These are phyloP conservation scores for Falcunculus frontatus DNA, from an alignment of 2,113 vertebrate species.

Conservation along the genomic window DNA sequence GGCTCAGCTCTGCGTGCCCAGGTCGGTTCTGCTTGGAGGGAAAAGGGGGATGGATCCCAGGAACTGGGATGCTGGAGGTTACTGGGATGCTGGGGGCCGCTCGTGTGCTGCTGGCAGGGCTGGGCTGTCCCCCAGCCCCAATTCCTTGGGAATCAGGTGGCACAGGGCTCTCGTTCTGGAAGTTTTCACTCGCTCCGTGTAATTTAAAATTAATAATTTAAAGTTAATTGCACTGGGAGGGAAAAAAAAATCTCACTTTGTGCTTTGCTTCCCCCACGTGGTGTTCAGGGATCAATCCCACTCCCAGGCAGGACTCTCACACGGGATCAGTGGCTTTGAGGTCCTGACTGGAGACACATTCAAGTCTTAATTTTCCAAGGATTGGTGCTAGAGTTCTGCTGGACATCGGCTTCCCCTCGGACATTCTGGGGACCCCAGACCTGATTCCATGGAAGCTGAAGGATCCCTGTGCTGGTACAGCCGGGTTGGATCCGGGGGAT, in stretches of 20 bases:
- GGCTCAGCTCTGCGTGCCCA: accelerated
- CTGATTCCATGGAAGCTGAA: background rate
- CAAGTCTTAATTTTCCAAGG: constrained; percentile 11
- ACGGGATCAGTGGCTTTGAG: background rate
- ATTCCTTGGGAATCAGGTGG: background rate
- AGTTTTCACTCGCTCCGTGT: background rate
- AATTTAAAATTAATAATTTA: background rate
- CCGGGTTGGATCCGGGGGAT: background rate
- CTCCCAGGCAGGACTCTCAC: background rate
- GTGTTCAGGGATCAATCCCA: background rate
- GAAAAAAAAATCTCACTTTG: background rate
- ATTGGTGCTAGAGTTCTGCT: constrained; percentile 20
- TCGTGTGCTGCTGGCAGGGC: background rate
- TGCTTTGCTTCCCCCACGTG: background rate
- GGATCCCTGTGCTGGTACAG: background rate
- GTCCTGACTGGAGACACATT: background rate
- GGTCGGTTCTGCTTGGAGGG: accelerated
- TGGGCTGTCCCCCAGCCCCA: background rate
- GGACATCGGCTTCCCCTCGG: background rate
- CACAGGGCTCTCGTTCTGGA: background rate
- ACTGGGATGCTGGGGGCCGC: background rate
- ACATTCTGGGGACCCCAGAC: background rate
- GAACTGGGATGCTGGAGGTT: background rate
- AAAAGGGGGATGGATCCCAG: background rate
- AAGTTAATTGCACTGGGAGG: background rate